phyloP scores from a whole-genome alignment of 2,888 invertebrate species.

The Watsonalla cultraria region DNA sequence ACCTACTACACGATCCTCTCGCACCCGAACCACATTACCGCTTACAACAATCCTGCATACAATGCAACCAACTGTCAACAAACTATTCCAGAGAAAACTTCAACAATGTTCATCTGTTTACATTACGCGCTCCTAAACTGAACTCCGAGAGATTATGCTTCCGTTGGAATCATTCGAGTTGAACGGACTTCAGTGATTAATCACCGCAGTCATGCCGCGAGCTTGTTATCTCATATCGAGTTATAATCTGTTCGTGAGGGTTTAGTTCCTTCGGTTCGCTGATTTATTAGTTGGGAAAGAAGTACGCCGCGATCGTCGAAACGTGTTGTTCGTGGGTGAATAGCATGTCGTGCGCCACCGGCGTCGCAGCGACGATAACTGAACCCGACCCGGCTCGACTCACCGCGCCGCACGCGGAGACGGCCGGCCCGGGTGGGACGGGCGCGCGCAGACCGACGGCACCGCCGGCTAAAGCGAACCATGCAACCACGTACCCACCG shows the following conservation, averaged over 20 bases:
- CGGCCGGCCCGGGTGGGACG: conserved; percentile 4
- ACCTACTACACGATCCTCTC: conserved; percentile 31
- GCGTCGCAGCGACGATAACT: conserved; percentile 67
- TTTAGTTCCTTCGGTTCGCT: conserved; percentile 57
- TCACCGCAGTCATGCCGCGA: conserved; percentile 49
- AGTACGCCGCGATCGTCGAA: conserved; percentile 62
- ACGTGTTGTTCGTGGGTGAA: conserved; percentile 40
- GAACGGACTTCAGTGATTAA: conserved; percentile 61
- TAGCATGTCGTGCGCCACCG: conserved; percentile 57
- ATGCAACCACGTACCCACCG: conserved; percentile 28
- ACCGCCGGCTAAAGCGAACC: conserved; percentile 29
- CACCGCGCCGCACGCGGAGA: conserved; percentile 12
- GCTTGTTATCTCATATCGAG: conserved; percentile 66
- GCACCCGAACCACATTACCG: conserved; percentile 31
- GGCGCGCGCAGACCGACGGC: conserved; percentile 32
- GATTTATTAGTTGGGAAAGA: conserved; percentile 67
- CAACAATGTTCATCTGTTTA: conserved; percentile 65
- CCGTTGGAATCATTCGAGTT: conserved; percentile 47
- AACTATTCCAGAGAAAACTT: conserved; percentile 58
- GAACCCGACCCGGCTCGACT: conserved; percentile 33
- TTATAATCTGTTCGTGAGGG: conserved; percentile 65
- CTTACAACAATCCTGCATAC: conserved; percentile 34
- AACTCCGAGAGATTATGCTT: conserved; percentile 54
- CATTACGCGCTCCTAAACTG: conserved; percentile 56
- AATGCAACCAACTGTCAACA: conserved; percentile 50